These are phyloP conservation scores for Rhea americana DNA, from an alignment of 2,113 vertebrate species.

Conservation along the genomic window DNA sequence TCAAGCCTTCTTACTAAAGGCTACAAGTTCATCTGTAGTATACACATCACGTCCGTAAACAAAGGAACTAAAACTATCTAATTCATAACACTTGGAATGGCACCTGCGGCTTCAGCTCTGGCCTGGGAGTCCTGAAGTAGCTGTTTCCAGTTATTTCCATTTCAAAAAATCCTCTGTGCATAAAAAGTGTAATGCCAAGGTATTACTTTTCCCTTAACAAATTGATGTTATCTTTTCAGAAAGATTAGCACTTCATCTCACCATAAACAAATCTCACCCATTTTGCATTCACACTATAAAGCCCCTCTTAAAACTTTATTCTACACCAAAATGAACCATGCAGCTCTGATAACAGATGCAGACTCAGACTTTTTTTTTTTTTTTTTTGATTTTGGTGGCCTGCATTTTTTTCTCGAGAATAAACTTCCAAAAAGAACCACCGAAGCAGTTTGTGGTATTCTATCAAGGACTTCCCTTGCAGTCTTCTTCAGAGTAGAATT, in stretches of 20 bases:
- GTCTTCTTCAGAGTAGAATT: neutral
- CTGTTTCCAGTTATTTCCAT: conserved; percentile 53
- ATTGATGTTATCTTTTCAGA: neutral
- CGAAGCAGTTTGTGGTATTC: neutral
- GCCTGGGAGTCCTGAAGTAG: conserved; percentile 56
- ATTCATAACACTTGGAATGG: conserved; percentile 38
- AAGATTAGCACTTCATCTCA: conserved; percentile 11
- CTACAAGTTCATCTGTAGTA: conserved; percentile 46
- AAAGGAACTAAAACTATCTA: conserved; percentile 51
- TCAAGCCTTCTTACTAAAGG: conserved; percentile 35
- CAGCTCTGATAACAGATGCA: neutral
- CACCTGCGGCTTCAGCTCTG: conserved; percentile 55
- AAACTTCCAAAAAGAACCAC: neutral
- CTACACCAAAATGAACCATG: neutral
- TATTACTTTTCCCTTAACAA: neutral
- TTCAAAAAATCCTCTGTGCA: conserved; percentile 32
- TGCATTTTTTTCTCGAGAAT: neutral
- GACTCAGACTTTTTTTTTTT: neutral
- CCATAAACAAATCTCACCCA: neutral
- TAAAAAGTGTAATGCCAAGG: neutral
- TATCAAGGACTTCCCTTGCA: neutral
- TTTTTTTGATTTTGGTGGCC: neutral
- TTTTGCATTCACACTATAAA: neutral
- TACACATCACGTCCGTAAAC: neutral
- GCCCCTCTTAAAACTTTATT: neutral